Base-by-base conservation (phyloP, 2,113 vertebrate genomes). In the Thalassarche chlororhynchos region DNA sequence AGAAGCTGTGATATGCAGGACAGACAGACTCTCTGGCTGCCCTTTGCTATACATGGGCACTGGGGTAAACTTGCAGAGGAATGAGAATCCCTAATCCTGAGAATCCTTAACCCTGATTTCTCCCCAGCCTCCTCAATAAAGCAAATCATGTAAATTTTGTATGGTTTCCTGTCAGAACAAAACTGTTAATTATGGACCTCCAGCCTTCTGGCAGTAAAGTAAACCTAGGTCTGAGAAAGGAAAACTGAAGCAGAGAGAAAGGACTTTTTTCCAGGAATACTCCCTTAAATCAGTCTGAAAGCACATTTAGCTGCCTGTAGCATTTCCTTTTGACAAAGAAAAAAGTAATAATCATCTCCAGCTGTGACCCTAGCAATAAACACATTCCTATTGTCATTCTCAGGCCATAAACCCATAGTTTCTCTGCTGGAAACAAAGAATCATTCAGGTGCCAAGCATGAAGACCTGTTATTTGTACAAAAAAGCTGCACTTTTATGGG, bases 371-470 rank as follows among this genome's bases (percentile, higher is more conserved):
- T 19, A 70, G 81, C 87, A 77, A 93, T 93, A 95, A 94, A 87
- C 89, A 93, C 81, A 96, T 96, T 96, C 95, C 66, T 96, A 70
- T 91, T 97, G 78, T 95, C 49, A 32, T 96, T 96, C 82, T 90
- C 70, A 83, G 78, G 81, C 89, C 89, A 77, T 66, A 97, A 96
- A 93, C 52, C 70, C 84, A 47, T 66, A 29, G 95, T 13, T 62
- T 87, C 89, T 77, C 91, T 83, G 87, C 89, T 96, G 96, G 94
- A 96, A 94, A 92, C 87, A 95, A 66, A 83, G 74, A 29, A n/a
- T 58, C 8, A 1, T 72, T 87, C 89, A 94, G 96, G 93, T 96
- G 94, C 91, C 87, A 96, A 76, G 54, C 69, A 5, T 21, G 70
- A 65, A 80, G 84, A 74, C 46, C 91, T 94, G 57, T 87, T 96